A percentile compares a stretch with the other conserved stretches of the same genome.
Conservation (phyloP, 2,888 invertebrate genomes). For the Cenopis cana region DNA sequence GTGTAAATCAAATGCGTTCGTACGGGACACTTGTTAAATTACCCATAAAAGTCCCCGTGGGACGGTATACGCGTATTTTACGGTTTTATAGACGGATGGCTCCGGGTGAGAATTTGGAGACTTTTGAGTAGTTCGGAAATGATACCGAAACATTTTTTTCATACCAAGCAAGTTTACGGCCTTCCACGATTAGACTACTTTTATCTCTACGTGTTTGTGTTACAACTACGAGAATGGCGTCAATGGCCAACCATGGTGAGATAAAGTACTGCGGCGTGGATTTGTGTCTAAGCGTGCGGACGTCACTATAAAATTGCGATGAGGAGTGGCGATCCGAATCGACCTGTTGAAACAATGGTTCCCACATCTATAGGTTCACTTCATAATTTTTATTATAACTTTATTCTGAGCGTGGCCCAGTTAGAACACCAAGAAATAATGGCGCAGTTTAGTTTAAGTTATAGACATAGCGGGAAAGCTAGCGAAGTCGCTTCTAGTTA, state of each 20-base stretch:
- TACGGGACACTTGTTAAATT: constrained; percentile 79
- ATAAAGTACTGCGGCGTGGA: no score
- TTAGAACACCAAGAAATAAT: constrained; percentile 6
- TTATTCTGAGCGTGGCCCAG: constrained; percentile 5
- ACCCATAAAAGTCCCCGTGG: constrained; percentile 78
- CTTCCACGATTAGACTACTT: no score
- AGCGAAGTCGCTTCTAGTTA: no score
- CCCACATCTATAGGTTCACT: not conserved
- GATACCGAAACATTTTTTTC: no score
- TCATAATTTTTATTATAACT: not conserved
- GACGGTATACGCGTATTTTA: constrained; percentile 75
- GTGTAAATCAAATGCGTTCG: constrained; percentile 75
- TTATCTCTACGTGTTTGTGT: no score
- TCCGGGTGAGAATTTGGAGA: constrained; percentile 28
- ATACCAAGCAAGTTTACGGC: no score
- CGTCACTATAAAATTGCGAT: not conserved
- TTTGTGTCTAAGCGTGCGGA: no score
- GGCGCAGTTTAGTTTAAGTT: not conserved
- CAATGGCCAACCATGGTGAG: no score
- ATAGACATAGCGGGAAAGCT: not conserved
- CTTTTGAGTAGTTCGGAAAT: not conserved
- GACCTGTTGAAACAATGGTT: constrained; percentile 3
- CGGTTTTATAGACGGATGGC: constrained; percentile 62
- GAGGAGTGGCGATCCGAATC: not conserved
- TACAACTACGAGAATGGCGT: no score